Conservation (phyloP, 2,888 invertebrate species). For the Bombylius major region DNA sequence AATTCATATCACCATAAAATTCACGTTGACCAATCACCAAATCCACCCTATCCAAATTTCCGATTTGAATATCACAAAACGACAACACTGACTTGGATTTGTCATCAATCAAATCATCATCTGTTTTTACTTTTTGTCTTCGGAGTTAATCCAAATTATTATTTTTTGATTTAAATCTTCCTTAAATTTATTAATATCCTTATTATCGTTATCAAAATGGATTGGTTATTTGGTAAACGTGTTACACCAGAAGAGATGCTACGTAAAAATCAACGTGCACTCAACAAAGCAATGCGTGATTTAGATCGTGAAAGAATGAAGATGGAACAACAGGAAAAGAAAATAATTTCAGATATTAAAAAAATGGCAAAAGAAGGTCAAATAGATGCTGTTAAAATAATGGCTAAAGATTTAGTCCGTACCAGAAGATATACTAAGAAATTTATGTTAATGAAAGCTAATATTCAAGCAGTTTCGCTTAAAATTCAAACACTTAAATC, state of each 20-base stretch:
- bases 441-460: conserved; percentile 98
- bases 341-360: conserved; percentile 94
- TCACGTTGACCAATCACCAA: no score
- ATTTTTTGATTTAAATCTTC: no score
- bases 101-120: no score
- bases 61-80: no score
- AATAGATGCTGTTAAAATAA: conserved; percentile 99
- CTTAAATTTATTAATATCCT: no score
- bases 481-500: conserved; percentile 97
- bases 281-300: conserved; percentile 97
- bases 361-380: conserved; percentile 98
- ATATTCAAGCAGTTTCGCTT: conserved; percentile 93
- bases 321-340: conserved; percentile 99
- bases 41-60: no score
- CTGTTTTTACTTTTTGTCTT: no score
- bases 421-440: conserved; percentile 93
- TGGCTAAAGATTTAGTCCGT: conserved; percentile 97
- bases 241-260: conserved; percentile 97
- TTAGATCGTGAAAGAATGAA: conserved; percentile 84
- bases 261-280: conserved; percentile 92
- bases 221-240: conserved; percentile 93
- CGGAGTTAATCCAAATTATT: no score
- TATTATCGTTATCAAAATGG: conserved; percentile 41
- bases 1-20: no score
- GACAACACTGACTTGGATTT: no score